Conservation (phyloP, 2,888 invertebrate genomes). For the Girardia tigrina region DNA sequence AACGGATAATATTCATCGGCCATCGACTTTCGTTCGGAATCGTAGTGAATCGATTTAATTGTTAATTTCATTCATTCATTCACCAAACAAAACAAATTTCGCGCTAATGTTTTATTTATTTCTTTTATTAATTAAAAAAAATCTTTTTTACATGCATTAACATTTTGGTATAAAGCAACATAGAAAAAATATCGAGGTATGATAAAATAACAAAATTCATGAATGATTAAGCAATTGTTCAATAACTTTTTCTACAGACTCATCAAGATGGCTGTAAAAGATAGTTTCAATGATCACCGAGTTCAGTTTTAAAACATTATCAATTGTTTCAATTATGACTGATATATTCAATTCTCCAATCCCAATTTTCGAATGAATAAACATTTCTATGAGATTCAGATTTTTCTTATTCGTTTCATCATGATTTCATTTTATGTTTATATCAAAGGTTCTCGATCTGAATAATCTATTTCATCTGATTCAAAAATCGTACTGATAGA, state of each 20-base stretch:
- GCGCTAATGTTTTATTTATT: no score
- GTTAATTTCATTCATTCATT: no score
- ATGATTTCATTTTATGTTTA: no score
- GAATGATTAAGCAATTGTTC: slow-evolving; percentile 18
- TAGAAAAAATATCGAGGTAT: slow-evolving; percentile 20
- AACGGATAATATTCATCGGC: no score
- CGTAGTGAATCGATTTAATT: no score
- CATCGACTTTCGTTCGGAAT: no score
- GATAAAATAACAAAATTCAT: slow-evolving; percentile 18
- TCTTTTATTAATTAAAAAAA: no score
- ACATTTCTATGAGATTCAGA: slow-evolving; percentile 19
- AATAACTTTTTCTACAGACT: background rate
- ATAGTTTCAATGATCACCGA: slow-evolving; percentile 23
- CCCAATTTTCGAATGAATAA: slow-evolving; percentile 14
- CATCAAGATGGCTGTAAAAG: slow-evolving; percentile 13
- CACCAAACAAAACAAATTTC: no score
- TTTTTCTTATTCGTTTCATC: slow-evolving; percentile 14
- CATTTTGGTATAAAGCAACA: slow-evolving; percentile 21
- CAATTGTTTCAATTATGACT: background rate
- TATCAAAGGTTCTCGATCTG: no score
- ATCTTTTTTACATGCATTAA: slow-evolving; percentile 14
- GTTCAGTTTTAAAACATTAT: background rate
- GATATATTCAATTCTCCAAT: background rate
- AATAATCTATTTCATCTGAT: no score
- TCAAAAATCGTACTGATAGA: no score